Percentiles rank a stretch among this genome's conserved stretches.
These are phyloP conservation scores for Apotomis capreana DNA, from an alignment of 2,888 invertebrate species.

Conservation along the genomic window DNA sequence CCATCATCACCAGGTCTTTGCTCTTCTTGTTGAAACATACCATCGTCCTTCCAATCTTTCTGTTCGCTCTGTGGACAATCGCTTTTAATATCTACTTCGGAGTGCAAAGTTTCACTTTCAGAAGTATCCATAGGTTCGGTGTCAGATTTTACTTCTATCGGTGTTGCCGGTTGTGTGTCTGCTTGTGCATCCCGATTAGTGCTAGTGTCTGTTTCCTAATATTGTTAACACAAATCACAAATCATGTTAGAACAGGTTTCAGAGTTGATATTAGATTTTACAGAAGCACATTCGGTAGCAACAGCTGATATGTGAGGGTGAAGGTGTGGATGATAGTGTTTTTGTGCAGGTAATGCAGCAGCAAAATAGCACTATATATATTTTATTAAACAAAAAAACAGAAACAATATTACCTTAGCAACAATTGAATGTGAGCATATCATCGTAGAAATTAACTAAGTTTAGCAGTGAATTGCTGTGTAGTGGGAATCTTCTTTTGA, in stretches of 20 bases:
- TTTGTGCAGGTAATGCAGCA: no score
- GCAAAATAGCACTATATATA: no score
- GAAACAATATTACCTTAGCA: no score
- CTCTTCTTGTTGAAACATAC: slow-evolving; percentile 60
- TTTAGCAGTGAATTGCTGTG: no score
- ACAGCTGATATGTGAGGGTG: slow-evolving; percentile 19
- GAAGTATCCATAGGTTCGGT: slow-evolving; percentile 25
- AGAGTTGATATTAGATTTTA: slow-evolving; percentile 6
- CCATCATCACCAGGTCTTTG: slow-evolving; percentile 84
- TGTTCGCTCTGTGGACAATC: slow-evolving; percentile 71
- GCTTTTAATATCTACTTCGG: slow-evolving; percentile 53
- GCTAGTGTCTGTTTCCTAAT: slow-evolving; percentile 62
- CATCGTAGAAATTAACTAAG: no score
- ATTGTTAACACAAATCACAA: slow-evolving; percentile 63
- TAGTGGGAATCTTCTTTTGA: no score
- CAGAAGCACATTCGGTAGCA: slow-evolving; percentile 13
- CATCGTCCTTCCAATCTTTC: slow-evolving; percentile 53
- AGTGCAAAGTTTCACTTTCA: slow-evolving; percentile 2
- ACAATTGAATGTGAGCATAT: no score
- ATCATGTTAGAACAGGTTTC: slow-evolving; percentile 35
- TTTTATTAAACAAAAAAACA: no score
- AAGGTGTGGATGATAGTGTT: not conserved
- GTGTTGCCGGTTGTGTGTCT: slow-evolving; percentile 43
- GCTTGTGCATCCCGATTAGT: slow-evolving; percentile 61
- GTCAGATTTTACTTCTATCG: slow-evolving; percentile 43